phyloP scores from a whole-genome alignment of 2,113 vertebrate species.

The Paradoxurus hermaphroditus region DNA sequence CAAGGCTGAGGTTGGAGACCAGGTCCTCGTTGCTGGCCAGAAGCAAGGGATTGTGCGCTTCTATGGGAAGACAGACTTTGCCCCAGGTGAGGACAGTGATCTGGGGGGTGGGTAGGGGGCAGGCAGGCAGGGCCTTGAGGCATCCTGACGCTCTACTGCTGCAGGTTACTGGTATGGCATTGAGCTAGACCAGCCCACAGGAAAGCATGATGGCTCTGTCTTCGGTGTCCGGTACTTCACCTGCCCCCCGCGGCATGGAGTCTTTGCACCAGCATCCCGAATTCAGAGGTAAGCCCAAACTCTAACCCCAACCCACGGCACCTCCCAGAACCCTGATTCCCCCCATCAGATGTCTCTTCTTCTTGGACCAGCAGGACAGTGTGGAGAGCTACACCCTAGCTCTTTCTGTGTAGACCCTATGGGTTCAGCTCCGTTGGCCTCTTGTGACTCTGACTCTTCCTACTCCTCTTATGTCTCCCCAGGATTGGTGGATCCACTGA shows the following conservation, averaged over 20 bases:
- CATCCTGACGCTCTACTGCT: background rate
- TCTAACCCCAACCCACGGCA: background rate
- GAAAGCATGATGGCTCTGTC: slow-evolving; percentile 93
- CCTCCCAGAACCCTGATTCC: background rate
- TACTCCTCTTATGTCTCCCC: slow-evolving; percentile 12
- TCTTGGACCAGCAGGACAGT: background rate
- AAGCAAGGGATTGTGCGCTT: slow-evolving; percentile 90
- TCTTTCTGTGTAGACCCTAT: background rate
- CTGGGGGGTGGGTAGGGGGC: background rate
- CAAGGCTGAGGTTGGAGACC: slow-evolving; percentile 91
- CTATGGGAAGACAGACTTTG: slow-evolving; percentile 94
- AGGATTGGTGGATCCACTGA: slow-evolving; percentile 91
- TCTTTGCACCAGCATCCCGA: slow-evolving; percentile 93
- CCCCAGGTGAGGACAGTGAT: slow-evolving; percentile 84
- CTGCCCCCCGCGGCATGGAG: slow-evolving; percentile 91
- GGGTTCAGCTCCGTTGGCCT: background rate
- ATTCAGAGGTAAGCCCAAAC: slow-evolving; percentile 88
- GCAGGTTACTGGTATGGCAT: slow-evolving; percentile 94
- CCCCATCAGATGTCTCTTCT: background rate
- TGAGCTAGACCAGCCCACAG: slow-evolving; percentile 91
- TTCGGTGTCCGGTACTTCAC: slow-evolving; percentile 94
- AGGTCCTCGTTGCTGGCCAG: slow-evolving; percentile 93
- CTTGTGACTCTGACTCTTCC: slow-evolving; percentile 12
- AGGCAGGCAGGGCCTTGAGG: background rate
- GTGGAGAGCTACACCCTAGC: background rate